Evolutionary conservation across 1,140 invertebrate genomes (phyloP), one percentile per base, ranked within the genome.

Genomic region (Drosophila baimaii): DNA sequence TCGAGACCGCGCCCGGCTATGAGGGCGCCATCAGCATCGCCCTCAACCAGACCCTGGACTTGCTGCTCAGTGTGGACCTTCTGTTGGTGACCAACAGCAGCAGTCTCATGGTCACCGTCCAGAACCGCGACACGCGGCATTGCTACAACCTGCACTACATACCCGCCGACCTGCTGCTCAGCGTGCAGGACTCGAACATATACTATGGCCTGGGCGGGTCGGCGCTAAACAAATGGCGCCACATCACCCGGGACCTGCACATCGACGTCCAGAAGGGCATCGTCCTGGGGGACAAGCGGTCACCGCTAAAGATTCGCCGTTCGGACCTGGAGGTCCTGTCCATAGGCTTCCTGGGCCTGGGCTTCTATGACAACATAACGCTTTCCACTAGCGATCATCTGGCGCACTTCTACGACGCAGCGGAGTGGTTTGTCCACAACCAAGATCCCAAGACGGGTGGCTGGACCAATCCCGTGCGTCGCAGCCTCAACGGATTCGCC

Each of bases 261-360:
- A 95, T 98, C 49, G 98, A 99, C 92, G 93, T 99, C 66, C 96
- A 98, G 90, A 99, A 99, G 93, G 98, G 94, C 69, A 95, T 95
- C 83, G 94, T 92, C 72, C 93, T 94, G 58, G 93, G 93, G 68
- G 95, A 95, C 77, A 94, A 94, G 15, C 95, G 95, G 86, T 94
- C 94, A 51, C 65, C 69, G 7, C 33, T 82, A 1, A 96, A 96
- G 92, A 93, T 96, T 5, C 94, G 95, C 0, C 94, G 95, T 74
- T 95, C 95, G n/a, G 97, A 97, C 89, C 94, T 97, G 77, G 96
- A 96, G 93, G 94, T 92, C 0, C 29, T 81, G 0, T 71, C 70
- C 4, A 61, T 92, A 21, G 70, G 84, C 25, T 91, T 92, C 52
- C 55, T 91, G 12, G 98, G 98, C 43, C 93, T 94, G 65, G 97